Evolutionary conservation across 1,140 invertebrate genomes (phyloP), one percentile per base, ranked within the genome.

Genomic region (Anoplophora glabripennis): DNA sequence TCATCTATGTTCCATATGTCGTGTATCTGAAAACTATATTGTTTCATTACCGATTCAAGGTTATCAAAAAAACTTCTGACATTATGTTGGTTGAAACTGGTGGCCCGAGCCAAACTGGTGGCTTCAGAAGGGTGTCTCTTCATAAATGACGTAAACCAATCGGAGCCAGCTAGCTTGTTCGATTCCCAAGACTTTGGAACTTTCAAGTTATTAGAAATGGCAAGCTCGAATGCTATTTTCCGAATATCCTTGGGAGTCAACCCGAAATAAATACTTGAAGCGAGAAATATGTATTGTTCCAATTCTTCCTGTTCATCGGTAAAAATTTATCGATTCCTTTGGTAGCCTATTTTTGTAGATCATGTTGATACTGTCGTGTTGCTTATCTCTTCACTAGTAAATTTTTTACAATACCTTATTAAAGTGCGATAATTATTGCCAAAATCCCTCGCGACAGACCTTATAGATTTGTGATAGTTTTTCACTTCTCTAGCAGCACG

Each of bases 81-180:
- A 34, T 56, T 61, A 35, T 18, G 28, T 49, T 17, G 18, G 28
- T 49, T 61, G 15, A 56, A 61, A 14, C 41, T 14, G 7, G 59
- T 47, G 12, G 59, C 57, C 46, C 49, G n/a, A n/a, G 33, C 48
- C 28, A 38, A 14, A 52, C 49, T 53, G 15, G 49, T 53, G n/a
- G 35, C 38, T 42, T 59, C 57, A 17, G 49, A 45, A 9, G 59
- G 59, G 37, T 61, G 45, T 51, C 53, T 3, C 28, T 60, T 61
- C 37, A 61, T 37, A 41, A 61, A 61, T 34, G 8, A n/a, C n/a
- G 53, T 51, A 18, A 61, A 56, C 59, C 59, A 61, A 35, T 61
- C 59, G 17, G 17, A 5, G 3, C 47, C 53, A 7, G 53, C 59
- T 21, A 14, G 8, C 36, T 46, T 18, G 18, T 53, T 59, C 8